Evolutionary conservation across 2,113 vertebrate genomes (phyloP), one percentile per base, ranked within the genome.

Genomic region (Pseudorhombus dupliciocellatus): DNA sequence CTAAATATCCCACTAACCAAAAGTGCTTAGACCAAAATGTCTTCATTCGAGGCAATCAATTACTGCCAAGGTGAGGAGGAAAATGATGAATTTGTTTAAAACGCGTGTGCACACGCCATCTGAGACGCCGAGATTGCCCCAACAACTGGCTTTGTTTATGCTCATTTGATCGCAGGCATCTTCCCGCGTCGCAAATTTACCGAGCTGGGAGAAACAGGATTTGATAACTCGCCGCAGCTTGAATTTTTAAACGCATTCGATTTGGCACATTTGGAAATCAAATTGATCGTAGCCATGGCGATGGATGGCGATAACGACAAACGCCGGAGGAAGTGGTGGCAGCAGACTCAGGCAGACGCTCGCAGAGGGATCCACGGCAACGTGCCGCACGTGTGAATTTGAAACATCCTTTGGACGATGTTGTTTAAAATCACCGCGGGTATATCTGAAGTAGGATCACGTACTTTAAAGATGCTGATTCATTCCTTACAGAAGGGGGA

Each of bases 41-140:
- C 85, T 90, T 88, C 71, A 86, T 89, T 80, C 69, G 54, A 66
- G 52, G 53, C 85, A 87, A 91, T 88, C 89, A 90, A 90, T 91
- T 87, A 87, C 82, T 81, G 82, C 79, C 89, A 89, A 90, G 84
- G 85, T 89, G 85, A 88, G 84, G 65, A 56, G 66, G 60, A 79
- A 78, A 71, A 84, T 83, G 78, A 87, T 76, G 80, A 85, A 85
- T 88, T 89, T 84, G 86, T 84, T 88, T 80, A 82, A 87, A 80
- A 80, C 66, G 77, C 66, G 5, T 44, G 40, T 18, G 42, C 6
- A 58, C 0, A 4, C 4, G 3, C 53, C 31, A 30, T 56, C 66
- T 54, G 84, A 79, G 77, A 55, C 48, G 46, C 51, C 4, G 40
- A 80, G 62, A 75, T 81, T 74, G 81, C 66, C 57, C 64, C 70